Conservation (phyloP, 1,140 invertebrate species). For the Brachionus manjavacas region DNA sequence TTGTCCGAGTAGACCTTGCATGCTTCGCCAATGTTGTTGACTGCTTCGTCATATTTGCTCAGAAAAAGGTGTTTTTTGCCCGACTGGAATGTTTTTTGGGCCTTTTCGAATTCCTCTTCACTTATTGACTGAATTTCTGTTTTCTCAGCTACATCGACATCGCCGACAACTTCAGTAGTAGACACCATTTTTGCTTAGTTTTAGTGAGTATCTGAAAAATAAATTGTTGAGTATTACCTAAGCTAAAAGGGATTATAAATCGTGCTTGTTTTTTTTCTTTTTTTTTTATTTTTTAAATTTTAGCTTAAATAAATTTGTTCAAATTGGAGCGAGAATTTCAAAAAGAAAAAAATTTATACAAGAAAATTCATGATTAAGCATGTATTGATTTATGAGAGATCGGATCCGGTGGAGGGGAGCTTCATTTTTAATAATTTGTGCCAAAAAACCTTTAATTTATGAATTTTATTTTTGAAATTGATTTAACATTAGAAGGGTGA, state of each 20-base stretch:
- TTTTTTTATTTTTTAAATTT: neutral
- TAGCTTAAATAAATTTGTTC: neutral
- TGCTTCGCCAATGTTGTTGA: slow-evolving; percentile 29
- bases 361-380: neutral
- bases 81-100: slow-evolving; percentile 28
- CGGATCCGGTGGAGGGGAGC: neutral
- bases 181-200: slow-evolving; percentile 36
- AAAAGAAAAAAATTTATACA: neutral
- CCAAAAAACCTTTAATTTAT: slow-evolving; percentile 30
- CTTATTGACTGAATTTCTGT: slow-evolving; percentile 1
- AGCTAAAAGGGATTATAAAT: neutral
- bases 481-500: neutral
- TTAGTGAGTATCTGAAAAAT: neutral
- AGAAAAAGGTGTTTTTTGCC: slow-evolving; percentile 40
- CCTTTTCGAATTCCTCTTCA: slow-evolving; percentile 41
- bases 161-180: slow-evolving; percentile 23
- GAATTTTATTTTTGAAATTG: neutral
- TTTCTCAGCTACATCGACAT: neutral
- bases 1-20: slow-evolving; percentile 56
- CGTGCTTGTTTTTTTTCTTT: neutral
- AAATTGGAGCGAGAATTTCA: neutral
- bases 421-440: neutral
- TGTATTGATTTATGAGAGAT: slow-evolving; percentile 16
- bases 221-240: neutral
- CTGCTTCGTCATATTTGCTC: slow-evolving; percentile 35